These are phyloP conservation scores for Schizothorax lantsangensis DNA, from an alignment of 2,797 vertebrate genomes.

Conservation along the genomic window DNA sequence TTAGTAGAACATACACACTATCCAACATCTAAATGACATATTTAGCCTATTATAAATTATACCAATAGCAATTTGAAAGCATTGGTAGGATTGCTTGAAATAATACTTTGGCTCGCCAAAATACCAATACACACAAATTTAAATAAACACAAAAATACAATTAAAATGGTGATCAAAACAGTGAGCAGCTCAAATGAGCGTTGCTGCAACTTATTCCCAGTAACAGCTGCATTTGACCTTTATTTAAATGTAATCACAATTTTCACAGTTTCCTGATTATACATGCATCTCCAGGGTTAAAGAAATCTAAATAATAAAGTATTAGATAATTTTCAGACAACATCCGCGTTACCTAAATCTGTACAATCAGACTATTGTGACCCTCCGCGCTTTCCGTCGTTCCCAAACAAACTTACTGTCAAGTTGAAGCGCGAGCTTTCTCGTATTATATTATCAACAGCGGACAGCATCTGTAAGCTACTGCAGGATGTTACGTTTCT, in stretches of 20 bases:
- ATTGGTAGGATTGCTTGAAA: background rate
- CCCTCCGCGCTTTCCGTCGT: conserved; percentile 42
- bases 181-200: background rate
- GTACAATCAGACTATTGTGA: background rate
- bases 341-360: conserved; percentile 37
- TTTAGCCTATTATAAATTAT: background rate
- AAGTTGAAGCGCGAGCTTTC: conserved; percentile 3
- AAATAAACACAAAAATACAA: background rate
- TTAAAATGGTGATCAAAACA: background rate
- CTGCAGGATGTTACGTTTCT: background rate
- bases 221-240: background rate
- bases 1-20: background rate
- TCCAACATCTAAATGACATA: background rate
- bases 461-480: background rate
- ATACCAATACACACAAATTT: background rate
- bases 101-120: background rate
- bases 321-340: background rate
- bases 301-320: background rate
- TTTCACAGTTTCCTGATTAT: background rate
- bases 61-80: too few species aligned
- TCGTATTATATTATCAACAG: background rate
- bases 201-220: background rate
- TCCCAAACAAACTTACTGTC: conserved; percentile 44
- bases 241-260: background rate
- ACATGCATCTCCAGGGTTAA: too few species aligned